A percentile compares a stretch with the other conserved stretches of the same genome.
These are phyloP conservation scores for Protophormia terraenovae DNA, from an alignment of 2,888 invertebrate genomes.

Conservation along the genomic window DNA sequence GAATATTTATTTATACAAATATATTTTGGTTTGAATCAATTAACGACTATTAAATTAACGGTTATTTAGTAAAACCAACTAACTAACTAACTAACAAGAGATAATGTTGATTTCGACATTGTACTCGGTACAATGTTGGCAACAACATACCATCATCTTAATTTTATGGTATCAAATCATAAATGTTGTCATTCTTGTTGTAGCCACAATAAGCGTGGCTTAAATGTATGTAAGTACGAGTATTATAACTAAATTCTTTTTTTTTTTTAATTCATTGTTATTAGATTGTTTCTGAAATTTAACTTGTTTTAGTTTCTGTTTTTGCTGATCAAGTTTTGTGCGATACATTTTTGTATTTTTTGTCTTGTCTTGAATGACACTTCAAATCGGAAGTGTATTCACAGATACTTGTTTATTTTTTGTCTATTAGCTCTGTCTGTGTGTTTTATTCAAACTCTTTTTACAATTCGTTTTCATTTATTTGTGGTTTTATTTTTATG, in stretches of 20 bases:
- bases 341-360: neutral
- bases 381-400: conserved; percentile 55
- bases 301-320: neutral
- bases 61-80: neutral
- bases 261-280: neutral
- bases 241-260: no score
- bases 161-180: neutral
- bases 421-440: no score
- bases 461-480: neutral
- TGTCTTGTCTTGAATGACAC: conserved; percentile 39
- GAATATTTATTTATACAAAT: neutral
- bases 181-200: neutral
- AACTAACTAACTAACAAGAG: neutral
- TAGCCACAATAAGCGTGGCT: neutral
- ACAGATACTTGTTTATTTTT: conserved; percentile 32
- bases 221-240: neutral
- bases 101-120: conserved; percentile 41
- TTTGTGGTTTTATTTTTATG: conserved; percentile 5
- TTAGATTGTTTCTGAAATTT: neutral
- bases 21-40: conserved; percentile 29
- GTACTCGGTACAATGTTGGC: conserved; percentile 25
- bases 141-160: neutral
- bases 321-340: neutral
- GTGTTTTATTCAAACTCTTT: neutral
- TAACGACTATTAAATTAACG: conserved; percentile 33